Evolutionary conservation across 2,888 invertebrate species (phyloP).

Genomic region (Nephrocerus scutellatus): DNA sequence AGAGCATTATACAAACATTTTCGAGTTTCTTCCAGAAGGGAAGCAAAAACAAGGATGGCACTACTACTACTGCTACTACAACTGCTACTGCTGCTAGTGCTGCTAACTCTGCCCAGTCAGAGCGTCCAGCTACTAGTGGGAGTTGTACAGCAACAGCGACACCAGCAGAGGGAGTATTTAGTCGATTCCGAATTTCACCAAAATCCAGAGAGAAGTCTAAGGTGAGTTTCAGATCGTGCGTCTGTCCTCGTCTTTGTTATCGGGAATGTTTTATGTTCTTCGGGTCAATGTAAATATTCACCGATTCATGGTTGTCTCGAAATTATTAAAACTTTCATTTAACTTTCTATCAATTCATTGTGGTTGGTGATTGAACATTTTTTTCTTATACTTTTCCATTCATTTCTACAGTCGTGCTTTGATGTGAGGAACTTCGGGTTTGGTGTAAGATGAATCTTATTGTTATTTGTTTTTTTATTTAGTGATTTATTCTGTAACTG

Average conservation of each 20-base stretch:
- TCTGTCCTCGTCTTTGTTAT: slow-evolving; percentile 4
- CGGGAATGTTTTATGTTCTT: slow-evolving; percentile 6
- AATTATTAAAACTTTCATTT: not conserved
- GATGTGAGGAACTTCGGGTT: slow-evolving; percentile 51
- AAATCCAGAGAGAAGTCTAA: slow-evolving; percentile 59
- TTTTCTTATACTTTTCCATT: slow-evolving; percentile 9
- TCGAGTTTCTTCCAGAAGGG: slow-evolving; percentile 76
- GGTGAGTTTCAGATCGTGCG: slow-evolving; percentile 45
- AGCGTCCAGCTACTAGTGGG: slow-evolving; percentile 51
- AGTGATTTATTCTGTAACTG: slow-evolving; percentile 8
- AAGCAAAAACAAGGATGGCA: slow-evolving; percentile 51
- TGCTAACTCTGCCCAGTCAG: slow-evolving; percentile 55
- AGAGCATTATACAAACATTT: slow-evolving; percentile 76
- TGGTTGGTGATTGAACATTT: slow-evolving; percentile 20
- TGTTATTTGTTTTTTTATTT: too few species aligned
- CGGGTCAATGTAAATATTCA: too few species aligned
- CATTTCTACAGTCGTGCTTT: slow-evolving; percentile 54
- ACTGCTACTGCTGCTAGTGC: slow-evolving; percentile 25
- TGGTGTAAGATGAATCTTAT: slow-evolving; percentile 44
- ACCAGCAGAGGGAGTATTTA: slow-evolving; percentile 46
- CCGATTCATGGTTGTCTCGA: too few species aligned
- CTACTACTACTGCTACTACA: slow-evolving; percentile 10
- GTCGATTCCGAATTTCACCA: slow-evolving; percentile 55
- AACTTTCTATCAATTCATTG: slow-evolving; percentile 5
- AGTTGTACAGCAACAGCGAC: slow-evolving; percentile 32